Evolutionary conservation across 2,888 invertebrate species (phyloP), one percentile per base, ranked within the genome.

Genomic region (Perdita meconis): DNA sequence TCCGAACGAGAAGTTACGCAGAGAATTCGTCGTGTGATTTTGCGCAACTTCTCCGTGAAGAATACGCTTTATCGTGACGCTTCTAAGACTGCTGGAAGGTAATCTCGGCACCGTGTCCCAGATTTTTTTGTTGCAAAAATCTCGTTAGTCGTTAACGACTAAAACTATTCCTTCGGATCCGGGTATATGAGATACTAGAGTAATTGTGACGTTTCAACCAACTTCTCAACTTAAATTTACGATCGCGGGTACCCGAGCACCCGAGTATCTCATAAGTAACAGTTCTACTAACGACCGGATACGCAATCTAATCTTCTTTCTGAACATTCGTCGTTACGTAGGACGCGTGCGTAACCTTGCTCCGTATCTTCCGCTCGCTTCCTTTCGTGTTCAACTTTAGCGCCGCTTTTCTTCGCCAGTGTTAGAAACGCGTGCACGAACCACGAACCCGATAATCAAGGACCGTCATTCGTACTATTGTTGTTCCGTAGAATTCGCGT

Each of bases 271-370:
- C n/a, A n/a, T n/a, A n/a, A n/a, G n/a, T n/a, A n/a, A n/a, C n/a
- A n/a, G n/a, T n/a, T n/a, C n/a, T n/a, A n/a, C n/a, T n/a, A n/a
- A n/a, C 40, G n/a, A 34, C 16, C 55, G 72, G 71, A 74, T 44
- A 40, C 22, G 4, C 2, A 72, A 74, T 74, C 57, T 71, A 72
- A 72, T 71, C 63, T 57, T 1, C 8, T 19, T 22, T 2, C 13
- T 12, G 30, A 47, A 12, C 22, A 40, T 60, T 38, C 44, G 13
- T 60, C n/a, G 36, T 61, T 73, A 40, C 40, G 24, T 50, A 13
- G 34, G 47, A 50, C 40, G 19, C n/a, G 56, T 30, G 13, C 38
- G 34, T 59, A 26, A 30, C 40, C 16, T 42, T 16, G 40, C 22
- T 12, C 30, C 19, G 30, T 47, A 40, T 64, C 63, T 26, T 12